Conservation (phyloP, 2,113 vertebrate species). For the Pardalotus punctatus region DNA sequence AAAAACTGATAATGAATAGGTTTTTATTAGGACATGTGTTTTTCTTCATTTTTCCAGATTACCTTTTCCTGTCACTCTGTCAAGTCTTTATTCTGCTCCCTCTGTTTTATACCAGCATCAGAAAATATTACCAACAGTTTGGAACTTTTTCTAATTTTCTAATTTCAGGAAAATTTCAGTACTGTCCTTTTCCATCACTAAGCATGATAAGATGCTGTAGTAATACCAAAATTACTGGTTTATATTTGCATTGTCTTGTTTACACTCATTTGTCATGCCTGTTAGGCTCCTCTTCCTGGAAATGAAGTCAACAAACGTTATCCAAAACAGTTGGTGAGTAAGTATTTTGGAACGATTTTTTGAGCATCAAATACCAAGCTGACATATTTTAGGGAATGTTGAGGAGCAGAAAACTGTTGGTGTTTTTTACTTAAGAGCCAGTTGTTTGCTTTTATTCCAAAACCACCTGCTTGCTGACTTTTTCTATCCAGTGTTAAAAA, state of each 20-base stretch:
- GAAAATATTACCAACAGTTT: neutral
- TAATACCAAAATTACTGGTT: neutral
- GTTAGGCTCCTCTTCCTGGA: neutral
- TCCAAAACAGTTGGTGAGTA: neutral
- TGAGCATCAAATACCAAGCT: neutral
- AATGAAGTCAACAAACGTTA: neutral
- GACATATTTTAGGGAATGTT: neutral
- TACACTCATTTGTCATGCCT: neutral
- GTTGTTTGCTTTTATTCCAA: neutral
- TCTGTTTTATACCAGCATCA: neutral
- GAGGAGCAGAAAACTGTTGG: neutral
- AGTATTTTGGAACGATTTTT: neutral
- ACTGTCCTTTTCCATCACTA: neutral
- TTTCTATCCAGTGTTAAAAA: neutral
- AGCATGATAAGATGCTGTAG: neutral
- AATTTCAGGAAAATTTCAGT: neutral
- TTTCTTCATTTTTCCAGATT: neutral
- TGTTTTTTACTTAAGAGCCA: neutral
- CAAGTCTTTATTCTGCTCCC: neutral
- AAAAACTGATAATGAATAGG: neutral
- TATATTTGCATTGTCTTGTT: neutral
- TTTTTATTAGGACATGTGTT: accelerated
- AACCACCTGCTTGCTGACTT: neutral
- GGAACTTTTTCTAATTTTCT: neutral
- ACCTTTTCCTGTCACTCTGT: neutral